A percentile compares a stretch with the other conserved stretches of the same genome.
phyloP scores from a whole-genome alignment of 1,140 invertebrate species.

The Pogonus chalceus region DNA sequence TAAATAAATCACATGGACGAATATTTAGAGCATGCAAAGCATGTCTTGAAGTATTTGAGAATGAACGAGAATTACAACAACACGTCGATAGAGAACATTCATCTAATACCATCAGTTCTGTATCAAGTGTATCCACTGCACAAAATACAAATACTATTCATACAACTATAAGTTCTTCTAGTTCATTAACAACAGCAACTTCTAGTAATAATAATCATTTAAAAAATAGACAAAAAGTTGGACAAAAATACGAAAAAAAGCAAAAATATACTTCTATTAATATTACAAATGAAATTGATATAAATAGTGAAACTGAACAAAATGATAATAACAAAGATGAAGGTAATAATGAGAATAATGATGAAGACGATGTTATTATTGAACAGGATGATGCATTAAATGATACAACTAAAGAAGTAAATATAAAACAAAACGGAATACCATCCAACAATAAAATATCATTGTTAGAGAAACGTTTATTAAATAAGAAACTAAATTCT shows the following conservation, averaged over 20 bases:
- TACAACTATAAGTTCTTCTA: no score
- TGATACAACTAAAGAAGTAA: not conserved
- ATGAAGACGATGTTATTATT: constrained; percentile 12
- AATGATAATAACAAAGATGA: no score
- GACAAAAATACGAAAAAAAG: no score
- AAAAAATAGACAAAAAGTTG: no score
- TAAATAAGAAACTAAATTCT: constrained; percentile 19
- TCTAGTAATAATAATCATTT: no score
- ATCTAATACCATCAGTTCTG: no score
- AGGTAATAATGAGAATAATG: constrained; percentile 33
- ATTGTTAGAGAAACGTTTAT: constrained; percentile 24
- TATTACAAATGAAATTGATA: no score
- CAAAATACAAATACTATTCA: no score
- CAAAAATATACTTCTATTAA: no score
- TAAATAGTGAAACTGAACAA: no score
- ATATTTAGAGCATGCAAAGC: constrained; percentile 48
- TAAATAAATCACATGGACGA: constrained; percentile 49
- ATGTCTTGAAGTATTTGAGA: constrained; percentile 46
- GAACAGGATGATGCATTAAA: not conserved
- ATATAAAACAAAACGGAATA: not conserved
- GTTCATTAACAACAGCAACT: no score
- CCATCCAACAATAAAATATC: constrained; percentile 19
- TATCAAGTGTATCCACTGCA: no score
- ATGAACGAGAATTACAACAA: constrained; percentile 38
- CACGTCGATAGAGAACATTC: constrained; percentile 40